Evolutionary conservation across 2,888 invertebrate genomes (phyloP).

Genomic region (Mayetiola destructor): DNA sequence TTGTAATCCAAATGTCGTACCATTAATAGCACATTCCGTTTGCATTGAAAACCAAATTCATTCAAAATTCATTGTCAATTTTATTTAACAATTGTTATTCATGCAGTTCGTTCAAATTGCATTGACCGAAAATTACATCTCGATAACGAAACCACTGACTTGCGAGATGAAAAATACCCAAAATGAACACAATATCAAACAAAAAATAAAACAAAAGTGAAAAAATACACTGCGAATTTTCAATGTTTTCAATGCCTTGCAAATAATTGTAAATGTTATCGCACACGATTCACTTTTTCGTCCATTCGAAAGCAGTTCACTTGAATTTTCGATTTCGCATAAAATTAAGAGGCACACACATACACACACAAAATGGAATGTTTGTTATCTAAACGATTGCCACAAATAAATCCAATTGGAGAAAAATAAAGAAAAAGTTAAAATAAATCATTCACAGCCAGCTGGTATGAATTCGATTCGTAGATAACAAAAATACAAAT

Average conservation of each 20-base stretch:
- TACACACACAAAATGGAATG: too few species aligned
- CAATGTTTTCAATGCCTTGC: background rate
- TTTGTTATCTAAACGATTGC: background rate
- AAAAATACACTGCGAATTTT: background rate
- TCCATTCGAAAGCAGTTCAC: too few species aligned
- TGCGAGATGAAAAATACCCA: background rate
- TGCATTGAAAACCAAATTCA: background rate
- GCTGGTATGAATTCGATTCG: background rate
- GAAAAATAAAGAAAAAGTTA: background rate
- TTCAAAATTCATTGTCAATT: background rate
- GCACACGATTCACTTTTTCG: too few species aligned
- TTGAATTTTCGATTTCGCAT: background rate
- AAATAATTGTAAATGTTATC: too few species aligned
- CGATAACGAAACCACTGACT: background rate
- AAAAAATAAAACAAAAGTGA: background rate
- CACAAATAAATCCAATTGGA: background rate
- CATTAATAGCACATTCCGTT: background rate
- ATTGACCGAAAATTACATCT: too few species aligned
- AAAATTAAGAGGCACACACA: background rate
- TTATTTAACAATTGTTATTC: background rate
- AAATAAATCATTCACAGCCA: background rate
- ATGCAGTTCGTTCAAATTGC: background rate
- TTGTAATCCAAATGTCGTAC: slow-evolving; percentile 1
- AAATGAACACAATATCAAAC: background rate
- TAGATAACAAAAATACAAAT: background rate